Evolutionary conservation across 1,140 invertebrate genomes (phyloP), one percentile per base, ranked within the genome.

Genomic region (Papilio xuthus): DNA sequence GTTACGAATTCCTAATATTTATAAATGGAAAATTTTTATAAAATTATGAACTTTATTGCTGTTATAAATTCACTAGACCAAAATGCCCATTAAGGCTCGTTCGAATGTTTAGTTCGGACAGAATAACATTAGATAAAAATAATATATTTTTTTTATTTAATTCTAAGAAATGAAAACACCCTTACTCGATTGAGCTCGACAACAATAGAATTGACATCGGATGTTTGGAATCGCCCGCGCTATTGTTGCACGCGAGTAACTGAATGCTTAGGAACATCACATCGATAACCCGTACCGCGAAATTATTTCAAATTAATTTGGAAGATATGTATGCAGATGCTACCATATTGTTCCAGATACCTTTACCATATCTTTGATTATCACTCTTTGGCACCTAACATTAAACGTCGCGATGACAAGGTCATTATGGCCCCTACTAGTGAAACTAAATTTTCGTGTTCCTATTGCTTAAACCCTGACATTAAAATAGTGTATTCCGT

Each of bases 311-410:
- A 89, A 88, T 83, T 81, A 89, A 87, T 93, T 92, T 91, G 90
- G 89, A 92, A 93, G 90, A 88, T 90, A 88, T 87, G 85, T 87
- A 86, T 86, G 88, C 82, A 87, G 85, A 92, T 89, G 88, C 89
- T 85, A 86, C 89, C 83, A 85, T 88, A 80, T 79, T 73, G 85
- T 90, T 88, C 88, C 87, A 84, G 85, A 90, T 84, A 86, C 84
- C 81, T 82, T 84, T 82, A 71, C 78, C 85, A 83, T 85, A 91
- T 93, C 92, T 94, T 93, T 93, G 91, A 93, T 93, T 92, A 84
- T 87, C 88, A 88, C 86, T 93, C 92, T 93, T 94, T 94, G 92
- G 92, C 92, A 94, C 92, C 90, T 91, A 90, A 93, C 87, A 88
- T 81, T 86, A 85, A n/a, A 90, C 80, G 83, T 89, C 87, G 86